Conservation (phyloP, 2,888 invertebrate species). For the Choristoneura rosaceana region DNA sequence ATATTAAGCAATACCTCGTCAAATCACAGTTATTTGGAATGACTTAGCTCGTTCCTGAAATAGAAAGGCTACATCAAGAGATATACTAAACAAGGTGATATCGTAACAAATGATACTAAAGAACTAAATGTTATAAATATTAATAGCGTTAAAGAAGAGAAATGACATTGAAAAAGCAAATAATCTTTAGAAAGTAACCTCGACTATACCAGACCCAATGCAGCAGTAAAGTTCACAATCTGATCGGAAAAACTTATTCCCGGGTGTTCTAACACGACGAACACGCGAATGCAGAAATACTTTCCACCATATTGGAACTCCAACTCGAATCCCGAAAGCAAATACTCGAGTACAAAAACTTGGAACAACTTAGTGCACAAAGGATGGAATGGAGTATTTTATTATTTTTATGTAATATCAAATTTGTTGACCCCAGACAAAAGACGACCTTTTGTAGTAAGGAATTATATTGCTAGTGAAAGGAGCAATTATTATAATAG, state of each 20-base stretch:
- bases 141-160: no score
- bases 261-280: conserved; percentile 65
- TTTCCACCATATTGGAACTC: conserved; percentile 79
- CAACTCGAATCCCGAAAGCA: conserved; percentile 77
- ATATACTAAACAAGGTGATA: no score
- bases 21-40: no score
- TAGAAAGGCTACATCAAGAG: no score
- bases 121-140: no score
- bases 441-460: neutral
- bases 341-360: conserved; percentile 81
- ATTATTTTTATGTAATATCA: neutral
- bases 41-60: no score
- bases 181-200: conserved; percentile 37
- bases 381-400: conserved; percentile 19
- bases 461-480: no score
- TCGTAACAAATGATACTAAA: neutral
- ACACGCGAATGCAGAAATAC: conserved; percentile 78
- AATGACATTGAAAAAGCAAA: neutral
- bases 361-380: conserved; percentile 51
- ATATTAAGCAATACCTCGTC: no score
- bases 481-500: no score
- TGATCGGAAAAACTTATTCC: conserved; percentile 73
- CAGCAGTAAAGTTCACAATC: conserved; percentile 65
- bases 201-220: conserved; percentile 47
- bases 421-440: neutral